These are phyloP conservation scores for Entomobrya multifasciata DNA, from an alignment of 2,888 invertebrate species.

Conservation along the genomic window DNA sequence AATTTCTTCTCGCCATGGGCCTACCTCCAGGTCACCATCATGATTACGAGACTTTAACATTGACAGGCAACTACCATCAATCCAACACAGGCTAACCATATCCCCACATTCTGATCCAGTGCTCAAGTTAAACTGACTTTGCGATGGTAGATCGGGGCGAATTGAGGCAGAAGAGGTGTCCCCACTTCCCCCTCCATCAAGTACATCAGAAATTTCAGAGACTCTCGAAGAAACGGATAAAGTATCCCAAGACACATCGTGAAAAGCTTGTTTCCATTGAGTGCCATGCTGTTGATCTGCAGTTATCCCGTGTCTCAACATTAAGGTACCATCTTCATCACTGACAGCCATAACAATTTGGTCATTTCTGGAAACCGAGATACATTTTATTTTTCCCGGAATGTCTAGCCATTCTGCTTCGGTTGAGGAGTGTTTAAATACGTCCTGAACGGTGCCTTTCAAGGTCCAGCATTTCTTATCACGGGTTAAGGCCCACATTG, in stretches of 20 bases:
- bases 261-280: slow-evolving; percentile 76
- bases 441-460: slow-evolving; percentile 74
- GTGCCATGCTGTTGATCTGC: slow-evolving; percentile 76
- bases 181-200: slow-evolving; percentile 71
- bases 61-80: slow-evolving; percentile 76
- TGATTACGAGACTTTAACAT: slow-evolving; percentile 4
- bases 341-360: slow-evolving; percentile 75
- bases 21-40: slow-evolving; percentile 77
- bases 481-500: slow-evolving; percentile 90
- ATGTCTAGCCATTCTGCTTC: slow-evolving; percentile 78
- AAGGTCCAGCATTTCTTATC: slow-evolving; percentile 82
- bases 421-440: slow-evolving; percentile 40
- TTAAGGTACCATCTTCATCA: slow-evolving; percentile 71
- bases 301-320: slow-evolving; percentile 72
- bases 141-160: slow-evolving; percentile 43
- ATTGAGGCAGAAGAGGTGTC: slow-evolving; percentile 55
- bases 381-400: slow-evolving; percentile 76
- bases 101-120: slow-evolving; percentile 47
- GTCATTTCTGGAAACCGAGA: slow-evolving; percentile 77
- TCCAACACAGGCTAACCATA: slow-evolving; percentile 75
- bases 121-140: slow-evolving; percentile 49
- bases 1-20: slow-evolving; percentile 79
- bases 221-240: slow-evolving; percentile 63
- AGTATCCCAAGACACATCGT: slow-evolving; percentile 72
- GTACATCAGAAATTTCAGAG: slow-evolving; percentile 65